phyloP scores from a whole-genome alignment of 2,797 vertebrate genomes.

The Anabas testudineus region DNA sequence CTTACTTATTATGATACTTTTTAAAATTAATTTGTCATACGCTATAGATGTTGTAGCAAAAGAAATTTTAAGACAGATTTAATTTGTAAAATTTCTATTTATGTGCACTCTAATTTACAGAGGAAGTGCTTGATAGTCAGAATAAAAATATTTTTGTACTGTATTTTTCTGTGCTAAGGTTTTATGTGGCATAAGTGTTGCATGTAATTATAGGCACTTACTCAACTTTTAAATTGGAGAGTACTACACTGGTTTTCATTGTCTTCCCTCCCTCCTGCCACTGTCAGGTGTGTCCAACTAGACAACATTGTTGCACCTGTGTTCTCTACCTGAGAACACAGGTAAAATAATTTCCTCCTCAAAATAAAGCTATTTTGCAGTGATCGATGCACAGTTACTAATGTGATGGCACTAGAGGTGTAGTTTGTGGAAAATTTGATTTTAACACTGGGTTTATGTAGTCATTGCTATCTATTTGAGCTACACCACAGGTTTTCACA shows the following conservation, averaged over 20 bases:
- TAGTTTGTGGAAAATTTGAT: background rate
- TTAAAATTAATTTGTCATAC: background rate
- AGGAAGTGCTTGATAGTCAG: background rate
- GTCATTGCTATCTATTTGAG: background rate
- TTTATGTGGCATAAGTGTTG: background rate
- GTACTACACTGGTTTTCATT: background rate
- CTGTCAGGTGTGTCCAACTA: conserved; percentile 28
- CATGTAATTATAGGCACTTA: background rate
- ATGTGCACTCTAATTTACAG: background rate
- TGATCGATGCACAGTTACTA: background rate
- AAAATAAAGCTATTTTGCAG: background rate
- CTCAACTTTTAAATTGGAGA: background rate
- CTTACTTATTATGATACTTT: background rate
- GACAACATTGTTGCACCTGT: conserved; percentile 11
- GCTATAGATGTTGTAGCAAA: background rate
- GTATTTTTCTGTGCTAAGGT: background rate
- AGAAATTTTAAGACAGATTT: background rate
- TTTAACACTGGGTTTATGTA: background rate
- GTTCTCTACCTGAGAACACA: background rate
- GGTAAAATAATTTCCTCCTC: too few species aligned
- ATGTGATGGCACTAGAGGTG: background rate
- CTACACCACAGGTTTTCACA: background rate
- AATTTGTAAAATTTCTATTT: conserved; percentile 11
- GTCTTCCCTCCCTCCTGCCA: background rate
- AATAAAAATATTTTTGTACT: background rate